Evolutionary conservation across 1,140 invertebrate species (phyloP), one percentile per base, ranked within the genome.

Genomic region (Ceratosolen fusciceps): DNA sequence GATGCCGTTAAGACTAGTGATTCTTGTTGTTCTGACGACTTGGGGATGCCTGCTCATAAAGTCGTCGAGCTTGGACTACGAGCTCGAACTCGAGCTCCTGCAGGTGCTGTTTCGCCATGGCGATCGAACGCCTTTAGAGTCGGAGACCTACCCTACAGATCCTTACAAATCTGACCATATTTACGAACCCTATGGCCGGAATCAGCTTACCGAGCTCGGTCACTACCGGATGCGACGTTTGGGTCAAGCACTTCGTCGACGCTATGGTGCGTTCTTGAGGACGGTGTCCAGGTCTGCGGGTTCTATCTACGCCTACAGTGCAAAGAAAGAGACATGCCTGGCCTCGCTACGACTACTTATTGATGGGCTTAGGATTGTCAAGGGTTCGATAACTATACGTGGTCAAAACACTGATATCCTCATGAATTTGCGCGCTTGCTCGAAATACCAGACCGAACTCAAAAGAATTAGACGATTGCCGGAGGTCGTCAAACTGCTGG

Each of bases 101-200:
- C 77, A 79, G 39, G 14, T 79, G 10, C 29, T 79, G 0, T 73
- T 79, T n/a, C 77, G 77, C 5, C 39, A 73, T 10, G 70, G 70
- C 16, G 77, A 79, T 19, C 47, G 56, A 0, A 54, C 54, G n/a
- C 76, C 76, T 1, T 19, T 16, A 19, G n/a, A 21, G 0, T 43
- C 43, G 7, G 68, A 72, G 29, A 37, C 49, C 8, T 70, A 77
- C n/a, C 75, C 75, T 0, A 26, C 1, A 7, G 74, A 77, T n/a
- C 62, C 62, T 0, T 54, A 68, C 21, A 12, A 1, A 7, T 62
- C 52, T 12, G 2, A 4, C 9, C 12, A 12, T 21, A 21, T 5
- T 2, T 68, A 68, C 65, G 65, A 34, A 12, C 34, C 72, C 21
- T 54, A 34, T 31, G 47, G 37, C 8, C 29, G 29, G 0, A 70